These are phyloP conservation scores for Mnemiopsis leidyi DNA, from an alignment of 37 sponge, comb jelly and placozoan species.

Conservation along the genomic window DNA sequence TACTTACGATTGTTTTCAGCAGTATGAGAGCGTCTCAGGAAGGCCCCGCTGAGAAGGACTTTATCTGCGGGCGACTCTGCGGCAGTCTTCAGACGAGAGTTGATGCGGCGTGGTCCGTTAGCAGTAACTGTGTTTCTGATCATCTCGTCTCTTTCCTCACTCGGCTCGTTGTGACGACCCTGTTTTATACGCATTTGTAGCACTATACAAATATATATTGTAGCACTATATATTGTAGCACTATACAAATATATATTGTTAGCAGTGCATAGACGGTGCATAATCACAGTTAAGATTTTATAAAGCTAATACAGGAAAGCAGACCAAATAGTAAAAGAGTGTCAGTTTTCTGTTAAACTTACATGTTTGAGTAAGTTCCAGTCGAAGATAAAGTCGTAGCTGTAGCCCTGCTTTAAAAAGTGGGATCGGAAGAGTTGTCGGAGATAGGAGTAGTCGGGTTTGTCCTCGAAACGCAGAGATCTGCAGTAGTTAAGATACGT, in stretches of 20 bases:
- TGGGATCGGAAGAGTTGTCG: slow-evolving; percentile 90
- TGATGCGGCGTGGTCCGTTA: slow-evolving; percentile 16
- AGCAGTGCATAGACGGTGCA: too few species aligned
- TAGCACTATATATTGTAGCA: too few species aligned
- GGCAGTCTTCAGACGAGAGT: slow-evolving; percentile 42
- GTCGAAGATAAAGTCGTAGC: slow-evolving; percentile 97
- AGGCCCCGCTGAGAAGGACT: slow-evolving; percentile 47
- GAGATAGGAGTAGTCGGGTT: slow-evolving; percentile 95
- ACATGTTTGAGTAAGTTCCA: slow-evolving; percentile 77
- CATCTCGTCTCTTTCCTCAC: not conserved
- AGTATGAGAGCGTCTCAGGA: slow-evolving; percentile 23
- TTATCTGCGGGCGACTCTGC: slow-evolving; percentile 6
- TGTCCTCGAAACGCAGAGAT: slow-evolving; percentile 91
- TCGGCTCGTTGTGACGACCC: not conserved
- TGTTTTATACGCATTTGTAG: too few species aligned
- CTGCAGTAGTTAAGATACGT: slow-evolving; percentile 97
- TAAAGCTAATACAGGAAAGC: too few species aligned
- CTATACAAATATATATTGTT: too few species aligned
- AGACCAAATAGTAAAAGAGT: too few species aligned
- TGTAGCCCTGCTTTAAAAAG: slow-evolving; percentile 91
- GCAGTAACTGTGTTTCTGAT: not conserved
- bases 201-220: too few species aligned
- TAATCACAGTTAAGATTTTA: too few species aligned
- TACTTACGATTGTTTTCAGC: slow-evolving; percentile 33
- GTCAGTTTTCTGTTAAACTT: too few species aligned